Evolutionary conservation across 2,888 invertebrate species (phyloP), one percentile per base, ranked within the genome.

Genomic region (Noctuana brunneofusca): DNA sequence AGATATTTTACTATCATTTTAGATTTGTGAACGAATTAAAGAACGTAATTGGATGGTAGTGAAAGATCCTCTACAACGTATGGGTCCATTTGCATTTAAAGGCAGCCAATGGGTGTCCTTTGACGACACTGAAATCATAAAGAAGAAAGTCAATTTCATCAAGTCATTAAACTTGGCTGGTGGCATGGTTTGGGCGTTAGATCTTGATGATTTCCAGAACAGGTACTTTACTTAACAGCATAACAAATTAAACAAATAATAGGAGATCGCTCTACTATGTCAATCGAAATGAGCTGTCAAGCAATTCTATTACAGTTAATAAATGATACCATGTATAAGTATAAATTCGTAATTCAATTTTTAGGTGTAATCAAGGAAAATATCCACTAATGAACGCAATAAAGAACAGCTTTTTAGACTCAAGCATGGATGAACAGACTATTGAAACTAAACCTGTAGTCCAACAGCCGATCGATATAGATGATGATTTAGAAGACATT

Each of bases 101-200:
- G 97, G 95, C 50, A 95, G 95, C 75, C 97, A 98, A 78, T 98
- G 98, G 98, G 97, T 97, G 18, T 96, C 97, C 1, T 98, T 93
- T 74, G 98, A 98, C 78, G 97, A 98, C 76, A 92, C 93, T 8
- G 94, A 94, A 32, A 97, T 95, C 86, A 95, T 98, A 48, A 92
- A 93, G 66, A 93, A 93, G 68, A 98, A 98, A 87, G 95, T 96
- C 0, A 94, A 96, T 72, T 95, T 95, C 73, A 94, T 97, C 35
- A 93, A 96, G 66, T 92, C 94, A 12, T 92, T 96, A 83, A 93
- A 95, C 66, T 92, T 98, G 16, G 97, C 95, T 12, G 97, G 97
- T 64, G 97, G 96, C 16, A 97, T 97, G 97, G 94, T 97, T 48
- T 97, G 97, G 97, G 97, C 97, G 0, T 86, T 97, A 35, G 97